Evolutionary conservation across 2,888 invertebrate genomes (phyloP).

Genomic region (Hololepta plana): DNA sequence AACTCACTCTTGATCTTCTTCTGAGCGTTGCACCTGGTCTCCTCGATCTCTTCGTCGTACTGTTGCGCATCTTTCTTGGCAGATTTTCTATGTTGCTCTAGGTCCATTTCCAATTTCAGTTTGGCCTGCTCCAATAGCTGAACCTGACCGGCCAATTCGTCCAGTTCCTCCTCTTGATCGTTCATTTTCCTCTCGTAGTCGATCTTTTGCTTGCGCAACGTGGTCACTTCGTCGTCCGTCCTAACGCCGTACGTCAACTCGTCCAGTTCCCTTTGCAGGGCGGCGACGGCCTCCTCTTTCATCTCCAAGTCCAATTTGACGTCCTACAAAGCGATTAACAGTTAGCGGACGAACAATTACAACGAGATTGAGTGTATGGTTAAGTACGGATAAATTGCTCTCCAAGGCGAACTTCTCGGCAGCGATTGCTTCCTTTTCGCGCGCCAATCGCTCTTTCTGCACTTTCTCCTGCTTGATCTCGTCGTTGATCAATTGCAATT

Average conservation of each 20-base stretch:
- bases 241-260: conserved; percentile 65
- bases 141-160: conserved; percentile 70
- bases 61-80: conserved; percentile 76
- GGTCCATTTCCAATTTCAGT: conserved; percentile 78
- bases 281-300: conserved; percentile 68
- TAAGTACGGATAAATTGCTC: conserved; percentile 63
- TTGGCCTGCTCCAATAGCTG: conserved; percentile 84
- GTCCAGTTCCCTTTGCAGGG: conserved; percentile 67
- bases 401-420: conserved; percentile 79
- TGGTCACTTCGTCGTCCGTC: conserved; percentile 72
- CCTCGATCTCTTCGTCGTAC: conserved; percentile 86
- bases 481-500: conserved; percentile 66
- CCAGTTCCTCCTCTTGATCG: conserved; percentile 88
- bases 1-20: conserved; percentile 72
- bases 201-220: conserved; percentile 64
- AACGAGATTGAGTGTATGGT: conserved; percentile 2
- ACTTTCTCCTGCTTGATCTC: conserved; percentile 65
- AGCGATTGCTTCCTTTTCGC: conserved; percentile 70
- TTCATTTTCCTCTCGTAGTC: conserved; percentile 73
- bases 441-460: conserved; percentile 56
- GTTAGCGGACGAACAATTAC: conserved; percentile 3
- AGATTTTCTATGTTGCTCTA: conserved; percentile 84
- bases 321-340: conserved; percentile 53
- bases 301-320: conserved; percentile 73
- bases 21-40: conserved; percentile 71